Percentiles rank a stretch among this genome's conserved stretches.
phyloP scores from a whole-genome alignment of 2,888 invertebrate species.

The Oligia fasciuncula region DNA sequence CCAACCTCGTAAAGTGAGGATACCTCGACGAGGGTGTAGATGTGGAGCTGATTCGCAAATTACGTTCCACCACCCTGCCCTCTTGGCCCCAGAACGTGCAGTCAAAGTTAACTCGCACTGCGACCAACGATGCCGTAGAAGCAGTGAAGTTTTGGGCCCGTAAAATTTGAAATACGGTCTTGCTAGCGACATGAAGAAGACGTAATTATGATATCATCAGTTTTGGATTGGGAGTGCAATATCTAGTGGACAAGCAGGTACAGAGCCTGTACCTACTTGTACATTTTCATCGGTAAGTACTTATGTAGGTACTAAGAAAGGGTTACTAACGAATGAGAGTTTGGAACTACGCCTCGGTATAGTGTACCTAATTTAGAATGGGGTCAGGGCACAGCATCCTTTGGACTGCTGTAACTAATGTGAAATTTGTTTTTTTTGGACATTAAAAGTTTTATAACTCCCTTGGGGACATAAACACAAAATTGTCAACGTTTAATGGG shows the following conservation, averaged over 20 bases:
- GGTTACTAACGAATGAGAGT: too few relatives aligned
- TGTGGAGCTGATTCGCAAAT: background rate
- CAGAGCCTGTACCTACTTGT: background rate
- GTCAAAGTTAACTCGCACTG: background rate
- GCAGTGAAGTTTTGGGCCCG: background rate
- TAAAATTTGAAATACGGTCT: background rate
- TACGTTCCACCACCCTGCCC: background rate
- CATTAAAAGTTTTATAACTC: constrained; percentile 29
- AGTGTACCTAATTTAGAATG: background rate
- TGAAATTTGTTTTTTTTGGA: constrained; percentile 4
- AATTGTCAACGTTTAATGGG: constrained; percentile 17
- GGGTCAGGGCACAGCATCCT: background rate
- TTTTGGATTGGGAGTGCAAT: background rate
- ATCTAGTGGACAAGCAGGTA: too few relatives aligned
- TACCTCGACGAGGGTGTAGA: background rate
- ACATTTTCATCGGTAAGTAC: background rate
- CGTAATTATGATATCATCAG: background rate
- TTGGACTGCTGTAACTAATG: background rate
- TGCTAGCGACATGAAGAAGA: background rate
- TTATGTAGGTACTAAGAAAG: background rate
- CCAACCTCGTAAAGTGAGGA: background rate
- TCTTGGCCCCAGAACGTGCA: background rate
- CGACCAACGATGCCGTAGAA: background rate
- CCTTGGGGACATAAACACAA: constrained; percentile 22
- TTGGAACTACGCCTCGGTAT: background rate